These are phyloP conservation scores for Nerophis ophidion DNA, from an alignment of 2,113 vertebrate genomes.

Conservation along the genomic window DNA sequence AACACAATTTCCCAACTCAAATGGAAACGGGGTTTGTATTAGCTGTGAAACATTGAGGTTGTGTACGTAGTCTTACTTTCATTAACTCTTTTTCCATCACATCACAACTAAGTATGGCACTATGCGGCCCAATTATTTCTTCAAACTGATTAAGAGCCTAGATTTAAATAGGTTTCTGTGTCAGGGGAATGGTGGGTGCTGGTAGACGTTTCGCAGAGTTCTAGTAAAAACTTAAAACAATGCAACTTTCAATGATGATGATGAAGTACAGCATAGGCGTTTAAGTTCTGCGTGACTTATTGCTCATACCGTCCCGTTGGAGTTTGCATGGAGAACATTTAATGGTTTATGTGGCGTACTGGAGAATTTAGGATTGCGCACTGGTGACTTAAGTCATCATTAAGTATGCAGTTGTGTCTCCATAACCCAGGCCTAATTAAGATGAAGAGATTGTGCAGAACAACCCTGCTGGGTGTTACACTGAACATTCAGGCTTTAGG, in stretches of 20 bases:
- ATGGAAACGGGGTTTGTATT: too few species aligned
- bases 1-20: too few species aligned
- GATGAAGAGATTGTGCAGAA: slow-evolving; percentile 42
- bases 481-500: slow-evolving; percentile 5
- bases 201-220: slow-evolving; percentile 53
- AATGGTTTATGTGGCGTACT: not conserved
- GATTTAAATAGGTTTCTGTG: slow-evolving; percentile 69
- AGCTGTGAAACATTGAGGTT: not conserved
- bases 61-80: not conserved
- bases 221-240: not conserved
- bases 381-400: slow-evolving; percentile 23
- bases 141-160: slow-evolving; percentile 61
- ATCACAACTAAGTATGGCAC: slow-evolving; percentile 31
- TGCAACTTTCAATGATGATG: slow-evolving; percentile 5
- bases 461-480: slow-evolving; percentile 40
- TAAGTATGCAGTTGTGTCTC: slow-evolving; percentile 45
- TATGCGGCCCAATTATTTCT: slow-evolving; percentile 60
- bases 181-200: slow-evolving; percentile 42
- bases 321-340: slow-evolving; percentile 16
- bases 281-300: not conserved
- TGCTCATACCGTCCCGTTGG: slow-evolving; percentile 14
- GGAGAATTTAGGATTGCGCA: slow-evolving; percentile 19
- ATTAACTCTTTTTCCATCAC: not conserved
- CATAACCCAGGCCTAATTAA: slow-evolving; percentile 60
- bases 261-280: too few species aligned